Base-by-base conservation (phyloP, 2,113 vertebrate species). In the Brienomyrus brachyistius region DNA sequence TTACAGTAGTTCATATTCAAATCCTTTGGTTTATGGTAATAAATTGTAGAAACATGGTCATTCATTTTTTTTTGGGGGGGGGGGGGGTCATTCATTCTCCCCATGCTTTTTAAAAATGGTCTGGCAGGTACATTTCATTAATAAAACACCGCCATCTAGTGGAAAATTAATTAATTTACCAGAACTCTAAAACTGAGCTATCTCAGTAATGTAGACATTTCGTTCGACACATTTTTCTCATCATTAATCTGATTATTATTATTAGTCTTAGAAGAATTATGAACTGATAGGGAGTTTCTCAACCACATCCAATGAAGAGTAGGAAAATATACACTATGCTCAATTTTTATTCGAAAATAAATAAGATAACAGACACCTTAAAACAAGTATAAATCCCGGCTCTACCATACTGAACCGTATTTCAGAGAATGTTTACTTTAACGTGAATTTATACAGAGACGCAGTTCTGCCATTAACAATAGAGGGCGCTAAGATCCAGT, bases 101-200 rank as follows among this genome's bases (percentile, higher is more conserved):
- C 13, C 35, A 77, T 40, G 11, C 7, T 7, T 23, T 77, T 77
- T 40, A 1, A 5, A 35, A 21, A 11, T 35, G 0, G 19, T 45
- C 43, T 48, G 17, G 7, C 40, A 9, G 8, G 21, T 83, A 47
- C n/a, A 21, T 82, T 86, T 3, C 5, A 8, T 23, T 87, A 19
- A 82, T 17, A 89, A 82, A 89, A 54, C 86, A 70, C 21, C 70
- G 66, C 66, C 66, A 88, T 88, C 89, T 80, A 88, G 89, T 90
- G 86, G 48, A 23, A 1, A 48, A 19, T 45, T 83, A 35, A n/a
- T 86, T 23, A 89, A 89, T 27, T 87, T 19, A 54, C 7, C 17
- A n/a, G 50, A 51, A n/a, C 31, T 56, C 9, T 23, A 80, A 77
- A 88, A 88, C 48, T 2, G 4, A 43, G 48, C 15, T 7, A 77